phyloP scores from a whole-genome alignment of 1,140 invertebrate species.

The Pteromalus puparum region DNA sequence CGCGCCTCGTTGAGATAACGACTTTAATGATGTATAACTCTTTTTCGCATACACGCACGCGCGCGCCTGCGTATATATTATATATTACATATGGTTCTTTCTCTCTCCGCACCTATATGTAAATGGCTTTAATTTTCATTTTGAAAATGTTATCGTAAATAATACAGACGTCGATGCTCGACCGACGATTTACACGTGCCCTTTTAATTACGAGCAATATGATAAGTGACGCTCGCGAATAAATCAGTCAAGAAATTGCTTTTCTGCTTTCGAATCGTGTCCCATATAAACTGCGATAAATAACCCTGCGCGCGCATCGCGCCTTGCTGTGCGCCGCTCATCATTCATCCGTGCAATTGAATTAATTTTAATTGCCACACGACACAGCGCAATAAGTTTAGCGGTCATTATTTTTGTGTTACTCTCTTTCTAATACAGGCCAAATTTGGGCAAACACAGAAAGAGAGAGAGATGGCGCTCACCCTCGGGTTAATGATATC shows the following conservation, averaged over 20 bases:
- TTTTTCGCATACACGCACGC: not conserved
- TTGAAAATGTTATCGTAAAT: conserved; percentile 22
- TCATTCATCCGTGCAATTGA: not conserved
- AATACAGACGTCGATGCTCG: not conserved
- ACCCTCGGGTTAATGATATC: conserved; percentile 51
- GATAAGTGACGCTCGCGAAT: not conserved
- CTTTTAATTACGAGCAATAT: conserved; percentile 30
- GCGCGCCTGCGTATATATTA: not conserved
- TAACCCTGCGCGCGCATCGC: not conserved
- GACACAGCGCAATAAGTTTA: not conserved
- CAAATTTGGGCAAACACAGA: not conserved
- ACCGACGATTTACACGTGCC: not conserved
- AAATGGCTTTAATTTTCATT: conserved; percentile 38
- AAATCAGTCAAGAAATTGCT: conserved; percentile 26
- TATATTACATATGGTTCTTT: no score
- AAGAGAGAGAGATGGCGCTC: not conserved
- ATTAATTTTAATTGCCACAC: not conserved
- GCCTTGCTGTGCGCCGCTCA: not conserved
- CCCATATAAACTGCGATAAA: conserved; percentile 25
- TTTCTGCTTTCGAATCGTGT: not conserved
- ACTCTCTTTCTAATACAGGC: not conserved
- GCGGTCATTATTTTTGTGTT: not conserved
- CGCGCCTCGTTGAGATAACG: conserved; percentile 13
- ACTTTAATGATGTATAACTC: conserved; percentile 38
- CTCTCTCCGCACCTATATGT: not conserved